Evolutionary conservation across 2,113 vertebrate species (phyloP), one percentile per base, ranked within the genome.

Genomic region (Stomatorhinus ivindoensis): DNA sequence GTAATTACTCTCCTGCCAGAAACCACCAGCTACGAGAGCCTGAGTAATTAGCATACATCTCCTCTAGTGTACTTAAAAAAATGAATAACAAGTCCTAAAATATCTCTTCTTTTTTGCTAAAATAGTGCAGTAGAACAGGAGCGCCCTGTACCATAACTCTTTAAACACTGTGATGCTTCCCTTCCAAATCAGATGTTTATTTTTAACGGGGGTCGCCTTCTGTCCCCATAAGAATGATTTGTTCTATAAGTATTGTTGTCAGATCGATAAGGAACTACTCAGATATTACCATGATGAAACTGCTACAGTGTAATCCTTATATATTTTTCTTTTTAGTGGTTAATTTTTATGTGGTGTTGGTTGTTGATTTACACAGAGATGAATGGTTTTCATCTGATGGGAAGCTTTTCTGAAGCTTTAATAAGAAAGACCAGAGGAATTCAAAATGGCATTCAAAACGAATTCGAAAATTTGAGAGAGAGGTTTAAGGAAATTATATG

Each of bases 1-100:
- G 95, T 95, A 95, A 95, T 95, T 95, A 95, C 94, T 95, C 92
- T 92, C 93, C 92, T 94, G 93, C 94, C 94, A 94, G 92, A 87
- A 91, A 35, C 93, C 94, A 92, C 89, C 92, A 92, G 94, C 93
- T 93, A 94, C 93, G 93, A 94, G 94, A 93, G 91, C 92, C 92
- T 89, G 46, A 93, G 86, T 90, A 90, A 88, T 94, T 94, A 93
- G 90, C 89, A 94, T 93, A 91, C 80, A 91, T 94, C 93, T 94
- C 93, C 91, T 92, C 89, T 91, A 92, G 92, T 92, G 87, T 92
- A 92, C 92, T 24, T 84, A 84, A 80, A 80, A 76, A 80, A 80
- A 80, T 39, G 73, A 42, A 80, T 42, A 80, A 80, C 73, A 80
- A 39, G 15, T 80, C 73, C 35, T 17, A 80, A 80, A 80, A 80